These are phyloP conservation scores for Xerus inauris DNA, from an alignment of 2,113 vertebrate species.

Conservation along the genomic window DNA sequence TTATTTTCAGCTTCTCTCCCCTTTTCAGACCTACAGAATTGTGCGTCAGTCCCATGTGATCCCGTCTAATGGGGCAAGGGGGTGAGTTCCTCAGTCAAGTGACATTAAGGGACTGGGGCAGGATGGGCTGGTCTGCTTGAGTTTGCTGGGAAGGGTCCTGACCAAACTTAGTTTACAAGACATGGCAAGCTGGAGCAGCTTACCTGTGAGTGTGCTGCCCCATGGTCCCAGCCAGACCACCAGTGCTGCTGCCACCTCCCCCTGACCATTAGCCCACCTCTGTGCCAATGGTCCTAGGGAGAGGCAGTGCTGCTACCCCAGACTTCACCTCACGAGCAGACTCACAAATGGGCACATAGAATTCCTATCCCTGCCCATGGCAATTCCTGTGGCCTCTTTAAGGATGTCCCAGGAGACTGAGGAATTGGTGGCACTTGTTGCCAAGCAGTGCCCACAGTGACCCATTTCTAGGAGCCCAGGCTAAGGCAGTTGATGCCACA, in stretches of 20 bases:
- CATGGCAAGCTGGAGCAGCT: no score
- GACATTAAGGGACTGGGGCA: not conserved
- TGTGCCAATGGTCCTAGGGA: not conserved
- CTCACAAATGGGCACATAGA: no score
- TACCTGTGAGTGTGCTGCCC: rapidly evolving
- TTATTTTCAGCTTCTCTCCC: not conserved
- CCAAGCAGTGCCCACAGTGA: not conserved
- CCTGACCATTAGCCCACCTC: not conserved
- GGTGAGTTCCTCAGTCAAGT: not conserved
- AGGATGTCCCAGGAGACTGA: not conserved
- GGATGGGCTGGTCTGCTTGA: not conserved
- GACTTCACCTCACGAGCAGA: rapidly evolving
- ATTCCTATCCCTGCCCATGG: not conserved
- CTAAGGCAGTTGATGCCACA: not conserved
- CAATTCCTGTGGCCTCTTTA: not conserved
- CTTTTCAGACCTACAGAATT: not conserved
- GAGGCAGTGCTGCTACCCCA: not conserved
- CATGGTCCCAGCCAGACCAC: rapidly evolving
- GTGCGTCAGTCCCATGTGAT: rapidly evolving
- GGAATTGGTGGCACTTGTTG: not conserved
- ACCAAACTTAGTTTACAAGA: no score
- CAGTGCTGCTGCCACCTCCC: rapidly evolving
- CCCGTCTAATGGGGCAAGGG: not conserved
- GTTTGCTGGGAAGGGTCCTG: no score
- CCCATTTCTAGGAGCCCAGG: not conserved